Evolutionary conservation across 2,888 invertebrate genomes (phyloP).

Genomic region (Athalia circularis): DNA sequence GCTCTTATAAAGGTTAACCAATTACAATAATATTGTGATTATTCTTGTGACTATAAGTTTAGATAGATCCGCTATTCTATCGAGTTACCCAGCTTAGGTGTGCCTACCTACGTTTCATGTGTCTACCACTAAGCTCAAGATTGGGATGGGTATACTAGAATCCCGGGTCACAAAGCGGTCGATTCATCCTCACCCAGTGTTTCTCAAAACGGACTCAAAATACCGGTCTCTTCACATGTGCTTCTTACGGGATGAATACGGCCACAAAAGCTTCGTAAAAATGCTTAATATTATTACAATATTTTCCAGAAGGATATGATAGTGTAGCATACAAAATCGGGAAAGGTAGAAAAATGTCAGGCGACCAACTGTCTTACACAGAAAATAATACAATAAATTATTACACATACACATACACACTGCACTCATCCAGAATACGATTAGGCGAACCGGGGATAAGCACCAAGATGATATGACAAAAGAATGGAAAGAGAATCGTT

Average conservation of each 20-base stretch:
- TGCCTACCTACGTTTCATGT: not conserved
- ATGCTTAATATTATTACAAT: not conserved
- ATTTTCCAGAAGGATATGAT: no score
- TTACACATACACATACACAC: no score
- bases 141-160: constrained; percentile 2
- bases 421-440: no score
- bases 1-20: constrained; percentile 20
- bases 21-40: constrained; percentile 35
- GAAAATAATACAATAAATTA: no score
- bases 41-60: constrained; percentile 19
- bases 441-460: no score
- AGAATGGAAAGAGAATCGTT: not conserved
- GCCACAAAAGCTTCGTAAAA: not conserved
- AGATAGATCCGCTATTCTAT: constrained; percentile 18
- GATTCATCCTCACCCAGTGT: constrained; percentile 25
- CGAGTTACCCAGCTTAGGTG: constrained; percentile 5
- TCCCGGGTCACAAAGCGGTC: constrained; percentile 28
- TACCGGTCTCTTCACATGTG: not conserved
- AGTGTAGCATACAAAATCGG: no score
- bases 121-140: not conserved
- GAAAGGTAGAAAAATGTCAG: no score
- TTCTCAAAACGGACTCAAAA: constrained; percentile 22
- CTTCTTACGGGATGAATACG: not conserved
- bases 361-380: no score
- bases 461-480: no score